Conservation (phyloP, 2,797 vertebrate genomes). For the Rhynchonycteris naso region DNA sequence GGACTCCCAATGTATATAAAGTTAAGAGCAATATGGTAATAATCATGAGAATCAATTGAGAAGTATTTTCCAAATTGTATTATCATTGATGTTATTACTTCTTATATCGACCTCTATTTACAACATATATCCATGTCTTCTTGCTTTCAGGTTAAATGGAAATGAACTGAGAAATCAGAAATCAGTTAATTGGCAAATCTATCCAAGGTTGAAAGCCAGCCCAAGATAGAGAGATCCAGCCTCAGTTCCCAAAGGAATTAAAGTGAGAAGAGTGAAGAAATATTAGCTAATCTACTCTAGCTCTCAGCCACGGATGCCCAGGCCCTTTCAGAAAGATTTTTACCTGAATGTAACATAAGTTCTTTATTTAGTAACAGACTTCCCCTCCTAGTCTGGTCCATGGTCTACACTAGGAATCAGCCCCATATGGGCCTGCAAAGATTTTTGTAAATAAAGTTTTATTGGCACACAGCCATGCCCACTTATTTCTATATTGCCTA, state of each 20-base stretch:
- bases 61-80: not conserved
- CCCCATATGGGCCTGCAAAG: not conserved
- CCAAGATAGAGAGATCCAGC: not conserved
- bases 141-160: conserved; percentile 14
- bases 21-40: not conserved
- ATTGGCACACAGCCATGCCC: not conserved
- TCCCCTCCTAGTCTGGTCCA: not conserved
- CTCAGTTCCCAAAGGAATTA: not conserved
- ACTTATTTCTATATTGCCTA: not conserved
- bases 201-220: not conserved
- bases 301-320: not conserved
- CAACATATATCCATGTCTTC: not conserved
- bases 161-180: not conserved
- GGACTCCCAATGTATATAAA: not conserved
- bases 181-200: not conserved
- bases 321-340: not conserved
- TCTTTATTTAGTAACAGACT: not conserved
- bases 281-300: not conserved
- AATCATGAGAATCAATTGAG: not conserved
- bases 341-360: not conserved
- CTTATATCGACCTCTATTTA: not conserved
- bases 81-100: not conserved
- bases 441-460: conserved; percentile 35
- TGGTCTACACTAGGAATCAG: not conserved
- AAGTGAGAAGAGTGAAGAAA: not conserved